Percentiles rank a stretch among this genome's conserved stretches.
Evolutionary conservation across 2,113 vertebrate species (phyloP).

Genomic region (Malurus alboscapulatus): DNA sequence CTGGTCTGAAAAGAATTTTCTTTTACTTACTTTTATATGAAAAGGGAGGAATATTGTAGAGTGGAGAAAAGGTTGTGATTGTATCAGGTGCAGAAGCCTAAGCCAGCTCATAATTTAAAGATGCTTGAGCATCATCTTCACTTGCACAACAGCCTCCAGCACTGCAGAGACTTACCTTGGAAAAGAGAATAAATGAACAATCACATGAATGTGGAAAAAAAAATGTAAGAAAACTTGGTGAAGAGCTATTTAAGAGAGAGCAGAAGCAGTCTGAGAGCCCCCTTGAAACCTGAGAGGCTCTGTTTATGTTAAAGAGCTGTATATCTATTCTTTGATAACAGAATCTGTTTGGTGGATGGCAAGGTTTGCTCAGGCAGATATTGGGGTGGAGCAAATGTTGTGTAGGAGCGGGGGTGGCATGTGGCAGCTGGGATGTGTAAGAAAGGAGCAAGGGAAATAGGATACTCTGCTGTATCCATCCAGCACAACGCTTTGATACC

Average conservation of each 20-base stretch:
- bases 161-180: neutral
- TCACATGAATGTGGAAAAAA: neutral
- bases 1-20: neutral
- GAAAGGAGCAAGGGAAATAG: neutral
- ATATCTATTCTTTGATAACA: neutral
- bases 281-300: neutral
- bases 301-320: neutral
- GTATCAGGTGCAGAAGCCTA: neutral
- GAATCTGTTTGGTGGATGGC: fast-evolving
- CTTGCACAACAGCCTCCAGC: neutral
- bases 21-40: neutral
- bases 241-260: neutral
- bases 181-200: neutral
- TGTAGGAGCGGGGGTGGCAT: neutral
- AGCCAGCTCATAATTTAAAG: neutral
- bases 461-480: neutral
- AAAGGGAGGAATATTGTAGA: neutral
- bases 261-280: neutral
- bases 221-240: neutral
- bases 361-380: neutral
- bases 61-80: neutral
- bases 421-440: neutral
- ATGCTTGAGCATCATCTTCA: neutral
- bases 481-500: neutral
- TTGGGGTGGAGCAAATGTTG: neutral